Conservation (phyloP, 2,888 invertebrate genomes). For the Rhagium mordax region DNA sequence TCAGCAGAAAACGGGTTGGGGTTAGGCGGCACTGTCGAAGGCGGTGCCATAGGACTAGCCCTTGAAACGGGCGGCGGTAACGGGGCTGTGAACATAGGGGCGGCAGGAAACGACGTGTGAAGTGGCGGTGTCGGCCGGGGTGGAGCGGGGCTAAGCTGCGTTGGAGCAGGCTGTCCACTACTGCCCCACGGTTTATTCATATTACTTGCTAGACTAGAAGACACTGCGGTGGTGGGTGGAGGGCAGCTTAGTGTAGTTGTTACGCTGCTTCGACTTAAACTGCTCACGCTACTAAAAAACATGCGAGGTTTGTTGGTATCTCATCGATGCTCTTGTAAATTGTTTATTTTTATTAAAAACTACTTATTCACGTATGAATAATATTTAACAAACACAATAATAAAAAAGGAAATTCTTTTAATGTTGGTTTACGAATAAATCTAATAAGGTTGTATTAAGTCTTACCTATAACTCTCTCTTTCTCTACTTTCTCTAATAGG, state of each 20-base stretch:
- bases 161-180: slow-evolving; percentile 68
- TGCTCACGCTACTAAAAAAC: slow-evolving; percentile 83
- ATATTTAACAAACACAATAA: no score
- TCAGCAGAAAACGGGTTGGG: slow-evolving; percentile 92
- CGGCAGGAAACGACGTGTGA: slow-evolving; percentile 67
- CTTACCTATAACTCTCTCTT: slow-evolving; percentile 88
- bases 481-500: slow-evolving; percentile 80
- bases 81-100: slow-evolving; percentile 73
- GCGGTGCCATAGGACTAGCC: slow-evolving; percentile 78
- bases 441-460: neutral
- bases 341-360: no score
- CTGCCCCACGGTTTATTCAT: slow-evolving; percentile 53
- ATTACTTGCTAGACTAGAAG: slow-evolving; percentile 74
- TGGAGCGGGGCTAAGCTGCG: slow-evolving; percentile 72
- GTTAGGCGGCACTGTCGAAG: slow-evolving; percentile 73
- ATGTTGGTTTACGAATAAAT: no score
- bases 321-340: no score
- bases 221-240: slow-evolving; percentile 71
- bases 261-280: slow-evolving; percentile 81
- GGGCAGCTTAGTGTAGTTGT: slow-evolving; percentile 67
- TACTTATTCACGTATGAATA: no score
- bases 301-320: slow-evolving; percentile 16
- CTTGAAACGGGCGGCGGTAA: slow-evolving; percentile 74
- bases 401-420: no score
- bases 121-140: slow-evolving; percentile 67